Conservation (phyloP, 1,140 invertebrate species). For the Calycopis cecrops region DNA sequence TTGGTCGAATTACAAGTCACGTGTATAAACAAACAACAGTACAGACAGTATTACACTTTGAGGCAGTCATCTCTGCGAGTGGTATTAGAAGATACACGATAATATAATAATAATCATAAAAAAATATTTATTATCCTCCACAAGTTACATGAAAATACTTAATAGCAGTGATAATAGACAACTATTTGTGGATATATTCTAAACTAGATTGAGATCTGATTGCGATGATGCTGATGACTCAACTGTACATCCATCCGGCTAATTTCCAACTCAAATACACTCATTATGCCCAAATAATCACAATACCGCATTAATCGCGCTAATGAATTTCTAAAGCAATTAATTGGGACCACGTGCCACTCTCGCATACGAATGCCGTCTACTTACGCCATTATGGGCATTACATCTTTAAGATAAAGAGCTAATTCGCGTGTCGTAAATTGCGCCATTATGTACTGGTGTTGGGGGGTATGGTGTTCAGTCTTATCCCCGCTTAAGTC, state of each 20-base stretch:
- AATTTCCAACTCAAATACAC: constrained; percentile 19
- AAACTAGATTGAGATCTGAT: no score
- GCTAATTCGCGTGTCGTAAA: constrained; percentile 7
- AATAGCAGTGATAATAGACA: no score
- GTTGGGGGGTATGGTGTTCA: background rate
- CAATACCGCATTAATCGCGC: constrained; percentile 20
- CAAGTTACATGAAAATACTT: no score
- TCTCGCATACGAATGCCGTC: background rate
- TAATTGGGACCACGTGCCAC: constrained; percentile 12
- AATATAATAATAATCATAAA: no score
- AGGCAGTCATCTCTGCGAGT: no score
- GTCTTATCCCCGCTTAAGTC: constrained; percentile 16
- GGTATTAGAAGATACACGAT: no score
- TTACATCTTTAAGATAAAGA: constrained; percentile 1
- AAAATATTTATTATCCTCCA: no score
- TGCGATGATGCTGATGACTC: background rate
- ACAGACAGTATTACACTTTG: no score
- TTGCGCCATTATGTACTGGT: background rate
- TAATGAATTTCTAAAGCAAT: constrained; percentile 22
- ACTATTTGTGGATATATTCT: no score
- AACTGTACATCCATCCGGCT: background rate
- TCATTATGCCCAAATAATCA: constrained; percentile 16
- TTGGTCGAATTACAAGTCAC: no score
- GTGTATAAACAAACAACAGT: no score
- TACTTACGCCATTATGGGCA: background rate